Evolutionary conservation across 1,140 invertebrate genomes (phyloP).

Genomic region (Colletes gigas): DNA sequence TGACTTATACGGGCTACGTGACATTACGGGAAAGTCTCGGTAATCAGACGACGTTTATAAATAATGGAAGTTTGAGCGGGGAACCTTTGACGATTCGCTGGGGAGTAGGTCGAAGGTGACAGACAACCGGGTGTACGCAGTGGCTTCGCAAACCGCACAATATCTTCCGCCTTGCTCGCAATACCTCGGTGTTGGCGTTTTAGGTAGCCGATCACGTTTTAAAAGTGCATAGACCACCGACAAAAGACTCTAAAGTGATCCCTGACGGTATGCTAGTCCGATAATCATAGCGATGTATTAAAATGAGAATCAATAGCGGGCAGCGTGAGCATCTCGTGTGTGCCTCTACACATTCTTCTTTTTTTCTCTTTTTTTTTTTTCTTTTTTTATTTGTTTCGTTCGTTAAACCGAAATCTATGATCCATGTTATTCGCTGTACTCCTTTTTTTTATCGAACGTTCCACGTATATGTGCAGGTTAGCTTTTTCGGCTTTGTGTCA

Average conservation of each 20-base stretch:
- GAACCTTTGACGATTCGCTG: constrained; percentile 61
- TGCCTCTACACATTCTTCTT: constrained; percentile 36
- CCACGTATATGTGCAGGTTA: constrained; percentile 40
- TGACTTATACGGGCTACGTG: constrained; percentile 54
- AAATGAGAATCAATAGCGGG: constrained; percentile 70
- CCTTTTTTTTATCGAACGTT: not conserved
- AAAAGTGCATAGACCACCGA: constrained; percentile 54
- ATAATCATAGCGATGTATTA: constrained; percentile 68
- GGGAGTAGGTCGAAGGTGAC: constrained; percentile 78
- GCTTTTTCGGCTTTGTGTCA: constrained; percentile 36
- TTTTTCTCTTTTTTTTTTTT: constrained; percentile 14
- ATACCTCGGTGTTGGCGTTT: constrained; percentile 55
- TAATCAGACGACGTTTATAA: constrained; percentile 49
- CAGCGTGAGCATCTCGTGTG: constrained; percentile 68
- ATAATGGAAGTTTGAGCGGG: constrained; percentile 61
- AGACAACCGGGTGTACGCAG: constrained; percentile 74
- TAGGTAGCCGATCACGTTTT: constrained; percentile 58
- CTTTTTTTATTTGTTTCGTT: constrained; percentile 12
- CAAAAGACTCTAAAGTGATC: constrained; percentile 53
- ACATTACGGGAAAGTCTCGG: constrained; percentile 39
- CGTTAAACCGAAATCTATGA: constrained; percentile 13
- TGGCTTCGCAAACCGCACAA: constrained; percentile 64
- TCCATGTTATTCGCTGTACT: not conserved
- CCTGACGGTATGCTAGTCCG: constrained; percentile 59
- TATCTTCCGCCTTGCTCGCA: constrained; percentile 55